Base-by-base conservation (phyloP, 2,113 vertebrate species). In the Tragelaphus strepsiceros region DNA sequence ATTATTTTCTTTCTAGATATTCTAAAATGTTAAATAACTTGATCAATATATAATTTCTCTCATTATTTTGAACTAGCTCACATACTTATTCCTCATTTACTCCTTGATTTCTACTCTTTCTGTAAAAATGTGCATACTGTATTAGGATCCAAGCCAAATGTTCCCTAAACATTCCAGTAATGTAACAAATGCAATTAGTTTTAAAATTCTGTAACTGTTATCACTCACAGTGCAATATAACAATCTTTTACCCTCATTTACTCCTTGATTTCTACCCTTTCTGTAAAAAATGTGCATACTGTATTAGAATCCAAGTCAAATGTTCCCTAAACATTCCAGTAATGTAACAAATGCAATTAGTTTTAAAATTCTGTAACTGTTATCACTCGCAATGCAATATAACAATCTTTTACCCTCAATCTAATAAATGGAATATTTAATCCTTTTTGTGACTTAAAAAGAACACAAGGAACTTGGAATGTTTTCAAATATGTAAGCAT, bases 391-490 rank as follows among this genome's bases (percentile, higher is more conserved):
- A 92, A 83, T 94, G 58, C 43, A 96, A 96, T 93, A 78, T 17
- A 61, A 96, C 49, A 84, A 17, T 24, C 22, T 90, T 95, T 88
- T 88, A 71, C 1, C 26, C 32, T 56, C 74, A 96, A 78, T 94
- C 90, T 94, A 95, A 87, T 90, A 97, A 93, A 89, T 89, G 88
- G 67, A 64, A 97, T 94, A 49, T 49, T 96, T 91, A 86, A 95
- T 97, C 56, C 86, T 95, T 95, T 93, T 97, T 96, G 86, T 89
- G n/a, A 86, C 90, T 98, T 96, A 91, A 95, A 97, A 94, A 82
- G 96, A 96, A 93, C 59, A 88, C 46, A 39, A 49, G 78, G 91
- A 91, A 94, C 71, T 91, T 97, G 90, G 82, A 97, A 71, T 91
- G 51, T 61, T 89, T 89, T 98, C 88, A 95, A 94, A 86, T 93